A percentile compares a stretch with the other conserved stretches of the same genome.
Evolutionary conservation across 2,797 vertebrate species (phyloP).

Genomic region (Smutsia temminckii): DNA sequence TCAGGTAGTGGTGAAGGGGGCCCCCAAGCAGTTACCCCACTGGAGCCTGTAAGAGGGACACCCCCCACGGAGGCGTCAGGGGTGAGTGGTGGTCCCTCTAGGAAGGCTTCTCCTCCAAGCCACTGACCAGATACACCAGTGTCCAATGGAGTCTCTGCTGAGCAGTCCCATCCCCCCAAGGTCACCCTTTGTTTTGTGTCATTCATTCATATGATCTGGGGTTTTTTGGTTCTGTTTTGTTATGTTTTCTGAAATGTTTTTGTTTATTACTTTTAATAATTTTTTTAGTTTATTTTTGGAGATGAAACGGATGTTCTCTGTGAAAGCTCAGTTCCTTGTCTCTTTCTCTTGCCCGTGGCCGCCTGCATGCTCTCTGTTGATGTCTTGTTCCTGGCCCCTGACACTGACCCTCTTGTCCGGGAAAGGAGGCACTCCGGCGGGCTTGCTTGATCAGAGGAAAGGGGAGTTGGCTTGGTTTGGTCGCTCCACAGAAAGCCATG

Average conservation of each 20-base stretch:
- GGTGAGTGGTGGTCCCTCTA: background rate
- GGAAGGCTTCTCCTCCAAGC: background rate
- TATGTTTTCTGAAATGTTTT: conserved; percentile 55
- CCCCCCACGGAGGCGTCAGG: background rate
- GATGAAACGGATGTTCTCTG: conserved; percentile 65
- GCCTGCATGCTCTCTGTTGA: conserved; percentile 86
- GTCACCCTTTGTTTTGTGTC: conserved; percentile 15
- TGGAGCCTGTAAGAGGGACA: background rate
- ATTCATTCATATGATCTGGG: conserved; percentile 32
- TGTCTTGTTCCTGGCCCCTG: conserved; percentile 87
- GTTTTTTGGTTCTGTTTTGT: conserved; percentile 35
- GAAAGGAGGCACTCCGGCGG: conserved; percentile 87
- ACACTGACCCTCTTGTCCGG: conserved; percentile 87
- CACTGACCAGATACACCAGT: background rate
- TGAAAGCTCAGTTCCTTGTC: conserved; percentile 84
- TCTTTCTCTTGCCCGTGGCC: conserved; percentile 84
- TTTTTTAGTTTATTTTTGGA: conserved; percentile 55
- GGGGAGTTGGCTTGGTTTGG: conserved; percentile 90
- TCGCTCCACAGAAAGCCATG: conserved; percentile 90
- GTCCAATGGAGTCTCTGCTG: background rate
- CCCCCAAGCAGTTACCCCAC: background rate
- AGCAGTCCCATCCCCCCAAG: background rate
- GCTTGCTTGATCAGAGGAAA: conserved; percentile 89
- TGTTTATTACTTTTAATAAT: conserved; percentile 24
- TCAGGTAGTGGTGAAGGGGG: background rate